A percentile compares a stretch with the other conserved stretches of the same genome.
These are phyloP conservation scores for Notarius quadriscutis DNA, from an alignment of 2,113 vertebrate species.

Conservation along the genomic window DNA sequence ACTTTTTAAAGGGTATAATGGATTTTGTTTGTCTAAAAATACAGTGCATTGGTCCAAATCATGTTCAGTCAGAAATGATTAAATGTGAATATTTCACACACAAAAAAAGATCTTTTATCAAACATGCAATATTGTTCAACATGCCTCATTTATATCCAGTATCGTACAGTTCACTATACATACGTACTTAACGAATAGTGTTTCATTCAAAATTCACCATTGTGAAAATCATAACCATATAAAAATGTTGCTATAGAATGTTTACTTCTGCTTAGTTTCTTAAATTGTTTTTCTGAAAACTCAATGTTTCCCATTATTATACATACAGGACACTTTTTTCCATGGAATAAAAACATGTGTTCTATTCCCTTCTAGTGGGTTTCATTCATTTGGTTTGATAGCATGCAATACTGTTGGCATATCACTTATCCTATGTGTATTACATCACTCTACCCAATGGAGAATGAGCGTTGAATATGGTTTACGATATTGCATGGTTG, in stretches of 20 bases:
- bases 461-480: too few relatives aligned
- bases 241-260: neutral
- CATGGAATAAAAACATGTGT: too few relatives aligned
- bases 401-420: too few relatives aligned
- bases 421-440: too few relatives aligned
- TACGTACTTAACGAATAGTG: neutral
- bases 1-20: neutral
- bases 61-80: neutral
- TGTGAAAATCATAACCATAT: neutral
- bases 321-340: too few relatives aligned
- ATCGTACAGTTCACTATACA: neutral
- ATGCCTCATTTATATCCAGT: neutral
- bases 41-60: neutral
- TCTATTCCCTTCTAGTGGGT: too few relatives aligned
- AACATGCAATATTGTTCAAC: neutral
- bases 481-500: too few relatives aligned
- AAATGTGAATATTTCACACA: neutral
- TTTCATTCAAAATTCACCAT: neutral
- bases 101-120: neutral
- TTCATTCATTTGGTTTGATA: too few relatives aligned
- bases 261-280: neutral
- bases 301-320: neutral
- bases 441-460: too few relatives aligned
- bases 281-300: neutral
- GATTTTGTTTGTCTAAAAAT: conserved; percentile 15